Conservation (phyloP, 1,140 invertebrate genomes). For the Megalopta genalis region DNA sequence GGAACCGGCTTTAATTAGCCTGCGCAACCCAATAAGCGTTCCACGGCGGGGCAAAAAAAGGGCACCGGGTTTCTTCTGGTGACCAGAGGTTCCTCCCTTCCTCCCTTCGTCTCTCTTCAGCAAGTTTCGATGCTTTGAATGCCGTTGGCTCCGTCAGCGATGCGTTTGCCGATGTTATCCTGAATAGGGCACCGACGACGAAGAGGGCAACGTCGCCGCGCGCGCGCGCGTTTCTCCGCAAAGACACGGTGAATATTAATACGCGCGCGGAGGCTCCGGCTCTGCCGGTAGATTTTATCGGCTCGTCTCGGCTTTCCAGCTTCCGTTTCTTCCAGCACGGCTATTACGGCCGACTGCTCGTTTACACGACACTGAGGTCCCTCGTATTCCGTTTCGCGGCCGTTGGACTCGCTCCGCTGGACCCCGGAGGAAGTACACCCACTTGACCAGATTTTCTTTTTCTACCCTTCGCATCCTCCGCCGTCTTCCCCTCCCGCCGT, state of each 20-base stretch:
- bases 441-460: conserved; percentile 58
- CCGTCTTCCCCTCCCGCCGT: background rate
- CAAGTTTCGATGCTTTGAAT: conserved; percentile 39
- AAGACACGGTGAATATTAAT: conserved; percentile 71
- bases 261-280: conserved; percentile 39
- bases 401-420: conserved; percentile 26
- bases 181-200: conserved; percentile 36
- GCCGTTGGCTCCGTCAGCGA: conserved; percentile 8
- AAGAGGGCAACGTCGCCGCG: conserved; percentile 25
- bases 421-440: conserved; percentile 44
- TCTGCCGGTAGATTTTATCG: conserved; percentile 68
- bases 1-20: conserved; percentile 24
- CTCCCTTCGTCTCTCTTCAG: conserved; percentile 26
- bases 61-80: background rate
- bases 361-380: conserved; percentile 47
- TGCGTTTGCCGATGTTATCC: conserved; percentile 69
- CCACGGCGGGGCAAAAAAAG: background rate
- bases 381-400: conserved; percentile 42
- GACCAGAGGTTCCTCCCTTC: background rate
- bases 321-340: conserved; percentile 47
- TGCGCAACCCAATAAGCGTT: conserved; percentile 29
- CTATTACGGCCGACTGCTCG: conserved; percentile 56
- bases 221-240: conserved; percentile 14
- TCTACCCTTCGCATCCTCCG: background rate
- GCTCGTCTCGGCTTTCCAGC: conserved; percentile 56